Evolutionary conservation across 2,113 vertebrate species (phyloP).

Genomic region (Ceyx melanurus): DNA sequence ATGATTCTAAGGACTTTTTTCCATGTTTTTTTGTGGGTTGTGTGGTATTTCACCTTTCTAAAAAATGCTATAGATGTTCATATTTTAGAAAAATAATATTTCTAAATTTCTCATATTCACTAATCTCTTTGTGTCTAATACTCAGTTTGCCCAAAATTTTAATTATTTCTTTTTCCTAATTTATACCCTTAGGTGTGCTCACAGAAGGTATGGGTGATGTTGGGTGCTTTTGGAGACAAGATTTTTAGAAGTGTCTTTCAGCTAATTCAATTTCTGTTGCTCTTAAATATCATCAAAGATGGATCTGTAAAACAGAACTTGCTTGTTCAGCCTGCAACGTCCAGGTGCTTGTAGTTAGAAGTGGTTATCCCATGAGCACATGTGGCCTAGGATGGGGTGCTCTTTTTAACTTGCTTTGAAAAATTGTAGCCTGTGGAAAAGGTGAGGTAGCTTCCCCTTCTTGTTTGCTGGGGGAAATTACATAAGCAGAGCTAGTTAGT

Average conservation of each 20-base stretch:
- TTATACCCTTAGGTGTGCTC: background rate
- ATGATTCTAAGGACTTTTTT: background rate
- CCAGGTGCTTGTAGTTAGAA: background rate
- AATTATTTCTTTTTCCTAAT: background rate
- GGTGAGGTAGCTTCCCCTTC: background rate
- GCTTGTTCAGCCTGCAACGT: background rate
- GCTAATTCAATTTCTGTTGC: background rate
- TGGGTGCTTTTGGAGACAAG: background rate
- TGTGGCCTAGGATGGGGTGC: background rate
- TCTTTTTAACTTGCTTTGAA: background rate
- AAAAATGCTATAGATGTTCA: background rate
- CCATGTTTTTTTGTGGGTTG: background rate
- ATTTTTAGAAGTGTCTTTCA: background rate
- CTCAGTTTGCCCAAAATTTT: background rate
- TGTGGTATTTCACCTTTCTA: background rate
- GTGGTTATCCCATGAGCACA: rapidly evolving
- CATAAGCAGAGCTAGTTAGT: background rate
- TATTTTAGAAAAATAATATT: background rate
- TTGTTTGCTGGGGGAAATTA: rapidly evolving
- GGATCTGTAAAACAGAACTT: background rate
- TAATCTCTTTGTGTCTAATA: background rate
- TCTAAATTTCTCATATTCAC: background rate
- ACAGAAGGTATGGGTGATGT: background rate
- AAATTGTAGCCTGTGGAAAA: background rate
- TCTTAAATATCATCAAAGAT: background rate